Conservation (phyloP, 2,113 vertebrate genomes). For the Vombatus ursinus region DNA sequence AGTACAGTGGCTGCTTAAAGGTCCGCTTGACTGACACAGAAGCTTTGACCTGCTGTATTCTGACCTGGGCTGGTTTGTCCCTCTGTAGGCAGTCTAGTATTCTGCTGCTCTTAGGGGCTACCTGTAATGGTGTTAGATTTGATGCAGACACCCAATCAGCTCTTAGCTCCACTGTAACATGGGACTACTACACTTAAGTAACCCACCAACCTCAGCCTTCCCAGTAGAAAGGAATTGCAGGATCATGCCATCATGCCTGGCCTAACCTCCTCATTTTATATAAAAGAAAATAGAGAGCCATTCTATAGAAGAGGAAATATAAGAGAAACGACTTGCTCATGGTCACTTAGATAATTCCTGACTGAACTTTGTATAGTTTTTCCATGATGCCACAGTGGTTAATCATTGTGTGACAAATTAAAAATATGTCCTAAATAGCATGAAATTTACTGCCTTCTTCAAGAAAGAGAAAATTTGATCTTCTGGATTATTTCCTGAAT, state of each 20-base stretch:
- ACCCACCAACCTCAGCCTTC: neutral
- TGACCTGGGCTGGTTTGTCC: neutral
- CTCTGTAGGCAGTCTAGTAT: neutral
- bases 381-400: too few relatives aligned
- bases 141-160: neutral
- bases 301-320: too few relatives aligned
- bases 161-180: neutral
- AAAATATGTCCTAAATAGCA: too few relatives aligned
- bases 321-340: neutral
- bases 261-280: neutral
- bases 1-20: neutral
- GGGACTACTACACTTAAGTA: neutral
- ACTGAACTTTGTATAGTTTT: too few relatives aligned
- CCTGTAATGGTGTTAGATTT: neutral
- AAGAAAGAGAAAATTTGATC: neutral
- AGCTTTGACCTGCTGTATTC: neutral
- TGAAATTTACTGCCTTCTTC: neutral
- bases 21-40: neutral
- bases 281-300: neutral
- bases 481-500: neutral
- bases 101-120: neutral
- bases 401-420: too few relatives aligned
- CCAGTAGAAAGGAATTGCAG: too few relatives aligned
- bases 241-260: too few relatives aligned
- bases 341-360: neutral